phyloP scores from a whole-genome alignment of 2,888 invertebrate species.

The Aleiodes testaceus region DNA sequence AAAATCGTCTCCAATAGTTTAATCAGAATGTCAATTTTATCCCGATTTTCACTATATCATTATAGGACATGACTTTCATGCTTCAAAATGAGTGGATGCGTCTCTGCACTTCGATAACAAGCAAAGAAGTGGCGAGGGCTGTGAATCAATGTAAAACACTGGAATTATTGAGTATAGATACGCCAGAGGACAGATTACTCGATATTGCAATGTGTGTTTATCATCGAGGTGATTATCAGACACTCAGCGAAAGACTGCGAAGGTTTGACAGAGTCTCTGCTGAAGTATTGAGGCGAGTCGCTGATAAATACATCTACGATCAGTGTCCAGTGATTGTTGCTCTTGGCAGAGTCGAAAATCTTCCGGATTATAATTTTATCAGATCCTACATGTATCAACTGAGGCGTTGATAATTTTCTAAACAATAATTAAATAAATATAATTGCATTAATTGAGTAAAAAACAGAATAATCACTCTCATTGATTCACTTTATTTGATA shows the following conservation, averaged over 20 bases:
- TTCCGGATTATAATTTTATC: constrained; percentile 72
- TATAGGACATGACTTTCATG: constrained; percentile 69
- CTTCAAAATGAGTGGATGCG: constrained; percentile 73
- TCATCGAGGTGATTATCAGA: constrained; percentile 62
- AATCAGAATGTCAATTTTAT: no score
- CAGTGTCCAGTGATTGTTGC: constrained; percentile 73
- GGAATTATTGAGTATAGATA: constrained; percentile 62
- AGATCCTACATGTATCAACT: constrained; percentile 65
- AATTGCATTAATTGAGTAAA: not conserved
- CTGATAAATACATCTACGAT: constrained; percentile 71
- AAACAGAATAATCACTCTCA: constrained; percentile 4
- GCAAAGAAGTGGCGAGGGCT: constrained; percentile 68
- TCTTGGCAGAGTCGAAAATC: constrained; percentile 72
- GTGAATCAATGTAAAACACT: constrained; percentile 66
- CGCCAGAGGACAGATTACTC: constrained; percentile 66
- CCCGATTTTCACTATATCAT: no score
- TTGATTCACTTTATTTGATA: constrained; percentile 35
- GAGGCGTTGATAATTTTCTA: constrained; percentile 38
- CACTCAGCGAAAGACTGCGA: constrained; percentile 55
- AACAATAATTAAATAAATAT: no score
- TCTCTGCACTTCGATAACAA: constrained; percentile 65
- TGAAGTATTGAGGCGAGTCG: constrained; percentile 53
- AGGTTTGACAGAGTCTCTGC: constrained; percentile 51
- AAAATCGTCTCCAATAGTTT: not conserved
- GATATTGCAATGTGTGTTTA: constrained; percentile 72